Evolutionary conservation across 2,888 invertebrate genomes (phyloP), one percentile per base, ranked within the genome.

Genomic region (Cerceris rybyensis): DNA sequence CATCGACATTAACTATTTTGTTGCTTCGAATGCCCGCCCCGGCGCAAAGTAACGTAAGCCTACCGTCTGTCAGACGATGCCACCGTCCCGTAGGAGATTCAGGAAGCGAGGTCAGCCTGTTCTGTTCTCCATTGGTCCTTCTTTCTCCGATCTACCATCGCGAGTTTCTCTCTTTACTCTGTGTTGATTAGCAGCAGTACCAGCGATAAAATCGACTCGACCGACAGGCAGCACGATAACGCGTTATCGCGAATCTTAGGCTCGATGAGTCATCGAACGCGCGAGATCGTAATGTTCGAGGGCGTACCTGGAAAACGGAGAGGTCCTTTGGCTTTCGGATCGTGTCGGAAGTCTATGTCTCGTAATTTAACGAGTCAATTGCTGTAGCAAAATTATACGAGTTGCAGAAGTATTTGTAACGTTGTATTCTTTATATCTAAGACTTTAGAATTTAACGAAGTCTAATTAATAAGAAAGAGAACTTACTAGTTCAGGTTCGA

Each of bases 221-320:
- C 75, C 75, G 75, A 75, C 80, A 85, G 78, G 61, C 78, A 57
- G 59, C 50, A 50, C 71, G 85, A 85, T 85, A 85, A 83, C 81
- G 85, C 77, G 71, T 70, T 85, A 85, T 85, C 85, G 70, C 41
- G 39, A 61, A 77, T 78, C 81, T 60, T 63, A 60, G 60, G 60
- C 13, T 43, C 76, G 80, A 81, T 83, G 85, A 85, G 63, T 85
- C 85, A 79, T 77, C 79, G 81, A 78, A 85, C 73, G 68, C 75
- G 65, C 77, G 60, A 69, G 67, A 70, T 64, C 75, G 60, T 42
- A 64, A 78, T 68, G 71, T 61, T 59, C 64, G 41, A 16, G 41
- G 52, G 69, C 73, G 63, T 68, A 68, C 54, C 64, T 71, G 63
- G 54, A 17, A 60, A 65, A 60, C 60, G 46, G 65, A 65, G 42